Evolutionary conservation across 2,888 invertebrate species (phyloP), one percentile per base, ranked within the genome.

Genomic region (Cataglyphis altisquamis): DNA sequence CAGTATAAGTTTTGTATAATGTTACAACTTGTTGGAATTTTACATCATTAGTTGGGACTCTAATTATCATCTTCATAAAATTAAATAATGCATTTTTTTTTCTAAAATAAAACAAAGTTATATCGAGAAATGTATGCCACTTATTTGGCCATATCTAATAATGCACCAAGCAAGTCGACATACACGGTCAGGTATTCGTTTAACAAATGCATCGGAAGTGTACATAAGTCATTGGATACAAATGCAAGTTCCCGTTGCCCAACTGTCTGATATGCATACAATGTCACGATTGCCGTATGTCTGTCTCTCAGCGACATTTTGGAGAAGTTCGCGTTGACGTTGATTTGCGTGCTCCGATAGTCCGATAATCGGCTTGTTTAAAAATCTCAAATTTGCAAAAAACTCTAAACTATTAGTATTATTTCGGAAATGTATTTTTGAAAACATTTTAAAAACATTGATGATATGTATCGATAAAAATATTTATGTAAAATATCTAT

Each of bases 201-300:
- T 67, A 21, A 78, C 57, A 78, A 78, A 80, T 70, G 70, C 25
- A 8, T 45, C 68, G 70, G 36, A 78, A 78, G 32, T 25, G 18
- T 8, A 9, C 45, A 41, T 60, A 78, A 52, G 41, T 80, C 78
- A 80, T 80, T 45, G 36, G 39, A 70, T 60, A 45, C 70, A 70
- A 67, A 10, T 83, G 82, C 41, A 57, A 80, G 45, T 80, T 80
- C 62, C 89, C 90, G 91, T 90, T 90, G 90, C 88, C 93, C 93
- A 93, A 92, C 92, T 94, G 93, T 93, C 91, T 89, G 87, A 93
- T 94, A 93, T 94, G 90, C 94, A 94, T 94, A 94, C 94, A 94
- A 94, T 94, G 92, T 91, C 89, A 89, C 90, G 90, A 86, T 85
- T 88, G 88, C 91, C 89, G 91, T 91, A 90, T 91, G 91, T 90